These are phyloP conservation scores for Drusus annulatus DNA, from an alignment of 1,140 invertebrate species.

Conservation along the genomic window DNA sequence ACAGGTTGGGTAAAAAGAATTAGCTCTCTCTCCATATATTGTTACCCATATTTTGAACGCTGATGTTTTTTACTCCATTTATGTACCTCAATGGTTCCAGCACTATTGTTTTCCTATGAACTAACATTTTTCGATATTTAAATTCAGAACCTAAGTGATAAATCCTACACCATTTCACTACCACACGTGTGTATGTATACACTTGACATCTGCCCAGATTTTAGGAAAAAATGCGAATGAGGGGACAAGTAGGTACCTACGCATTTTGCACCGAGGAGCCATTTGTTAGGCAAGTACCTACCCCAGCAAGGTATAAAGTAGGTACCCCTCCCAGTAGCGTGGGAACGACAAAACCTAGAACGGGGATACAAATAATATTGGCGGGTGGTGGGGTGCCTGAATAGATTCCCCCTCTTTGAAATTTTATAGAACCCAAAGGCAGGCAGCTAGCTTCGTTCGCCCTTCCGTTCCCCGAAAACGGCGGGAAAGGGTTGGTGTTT, in stretches of 20 bases:
- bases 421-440: slow-evolving; percentile 35
- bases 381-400: slow-evolving; percentile 24
- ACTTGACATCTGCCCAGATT: slow-evolving; percentile 36
- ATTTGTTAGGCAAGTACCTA: not conserved
- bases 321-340: slow-evolving; percentile 9
- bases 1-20: no score
- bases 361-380: slow-evolving; percentile 24
- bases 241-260: slow-evolving; percentile 16
- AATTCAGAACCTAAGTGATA: no score
- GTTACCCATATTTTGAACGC: no score
- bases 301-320: not conserved
- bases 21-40: no score
- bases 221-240: not conserved
- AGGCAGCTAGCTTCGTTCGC: slow-evolving; percentile 12
- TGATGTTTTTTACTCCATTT: no score
- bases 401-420: slow-evolving; percentile 36
- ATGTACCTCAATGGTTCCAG: no score
- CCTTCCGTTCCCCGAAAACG: slow-evolving; percentile 28
- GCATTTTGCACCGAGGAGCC: not conserved
- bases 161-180: not conserved
- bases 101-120: no score
- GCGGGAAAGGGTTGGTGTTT: slow-evolving; percentile 31
- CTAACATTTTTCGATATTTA: no score
- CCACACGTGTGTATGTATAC: not conserved
- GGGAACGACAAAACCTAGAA: slow-evolving; percentile 28